Base-by-base conservation (phyloP, 2,113 vertebrate species). In the Oryzias woworae region DNA sequence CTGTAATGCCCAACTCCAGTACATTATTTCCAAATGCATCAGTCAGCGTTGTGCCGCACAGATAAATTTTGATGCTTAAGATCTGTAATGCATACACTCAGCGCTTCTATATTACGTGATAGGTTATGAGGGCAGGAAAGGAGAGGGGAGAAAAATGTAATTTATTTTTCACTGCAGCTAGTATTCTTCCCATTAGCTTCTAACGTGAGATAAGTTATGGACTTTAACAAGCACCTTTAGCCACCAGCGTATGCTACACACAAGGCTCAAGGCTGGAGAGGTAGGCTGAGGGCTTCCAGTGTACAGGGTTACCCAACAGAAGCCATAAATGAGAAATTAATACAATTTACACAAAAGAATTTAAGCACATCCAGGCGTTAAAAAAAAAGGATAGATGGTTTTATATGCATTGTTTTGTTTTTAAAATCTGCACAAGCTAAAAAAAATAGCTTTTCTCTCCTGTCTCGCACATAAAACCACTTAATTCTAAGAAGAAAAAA, bases 1-100 rank as follows among this genome's bases (percentile, higher is more conserved):
- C 87, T 81, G 93, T 95, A 95, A 95, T 94, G 92, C 93, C 93
- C 92, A 91, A 91, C 91, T 91, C 79, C 82, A 97, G 94, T 96
- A 93, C 94, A 97, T 98, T 97, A 97, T 96, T 96, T 95, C 94
- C 93, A 92, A 94, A 96, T 96, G 95, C 93, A 96, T 96, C 95
- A 96, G 94, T 94, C 93, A 96, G 92, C 92, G 89, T 93, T 87
- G 89, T 91, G 89, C 80, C 81, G 91, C 90, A 92, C 92, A 18
- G 85, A 94, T 94, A 94, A 94, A 96, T 96, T 94, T 94, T 94
- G 93, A 93, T 91, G 92, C 92, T 93, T 92, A 88, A 90, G 93
- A 95, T 95, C 92, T 95, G 94, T 89, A 94, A 93, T 90, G 91
- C 88, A 84, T 91, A 93, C 94, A 93, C 94, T 94, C 93, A 91